Evolutionary conservation across 2,113 vertebrate genomes (phyloP).

Genomic region (Python bivittatus): DNA sequence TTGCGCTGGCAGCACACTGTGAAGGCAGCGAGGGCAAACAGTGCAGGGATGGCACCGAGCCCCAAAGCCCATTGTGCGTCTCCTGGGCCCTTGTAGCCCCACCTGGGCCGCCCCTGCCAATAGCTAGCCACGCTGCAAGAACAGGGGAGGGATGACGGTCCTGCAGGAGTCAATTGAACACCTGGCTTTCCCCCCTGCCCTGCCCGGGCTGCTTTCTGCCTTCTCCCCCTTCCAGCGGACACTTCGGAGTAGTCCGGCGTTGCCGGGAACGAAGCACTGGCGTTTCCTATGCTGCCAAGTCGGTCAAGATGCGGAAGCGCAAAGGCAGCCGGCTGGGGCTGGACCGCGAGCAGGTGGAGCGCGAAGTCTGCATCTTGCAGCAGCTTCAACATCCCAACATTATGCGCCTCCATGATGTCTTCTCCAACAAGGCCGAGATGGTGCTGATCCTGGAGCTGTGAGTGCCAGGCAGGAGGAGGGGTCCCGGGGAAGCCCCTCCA

Average conservation of each 20-base stretch:
- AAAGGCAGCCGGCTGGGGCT: slow-evolving; percentile 68
- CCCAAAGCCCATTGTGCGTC: neutral
- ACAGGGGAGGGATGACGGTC: neutral
- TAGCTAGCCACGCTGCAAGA: neutral
- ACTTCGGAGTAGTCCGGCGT: slow-evolving; percentile 75
- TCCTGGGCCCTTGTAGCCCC: neutral
- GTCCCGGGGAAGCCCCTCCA: neutral
- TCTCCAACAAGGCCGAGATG: slow-evolving; percentile 76
- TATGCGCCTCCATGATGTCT: slow-evolving; percentile 75
- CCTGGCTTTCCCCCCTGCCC: neutral
- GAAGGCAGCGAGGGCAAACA: too few relatives aligned
- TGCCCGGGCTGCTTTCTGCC: neutral
- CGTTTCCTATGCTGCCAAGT: slow-evolving; percentile 73
- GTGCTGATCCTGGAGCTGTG: slow-evolving; percentile 82
- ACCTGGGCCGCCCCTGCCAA: neutral
- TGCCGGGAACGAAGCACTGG: slow-evolving; percentile 68
- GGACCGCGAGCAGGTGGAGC: slow-evolving; percentile 70
- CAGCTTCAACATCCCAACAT: slow-evolving; percentile 75
- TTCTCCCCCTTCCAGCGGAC: slow-evolving; percentile 65
- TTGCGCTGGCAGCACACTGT: too few relatives aligned
- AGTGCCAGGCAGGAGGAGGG: slow-evolving; percentile 49
- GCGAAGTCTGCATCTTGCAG: slow-evolving; percentile 75
- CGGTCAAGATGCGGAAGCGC: slow-evolving; percentile 67
- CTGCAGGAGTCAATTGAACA: neutral
- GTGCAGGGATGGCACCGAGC: fast-evolving